phyloP scores from a whole-genome alignment of 2,113 vertebrate genomes.

The Brachionichthys hirsutus region DNA sequence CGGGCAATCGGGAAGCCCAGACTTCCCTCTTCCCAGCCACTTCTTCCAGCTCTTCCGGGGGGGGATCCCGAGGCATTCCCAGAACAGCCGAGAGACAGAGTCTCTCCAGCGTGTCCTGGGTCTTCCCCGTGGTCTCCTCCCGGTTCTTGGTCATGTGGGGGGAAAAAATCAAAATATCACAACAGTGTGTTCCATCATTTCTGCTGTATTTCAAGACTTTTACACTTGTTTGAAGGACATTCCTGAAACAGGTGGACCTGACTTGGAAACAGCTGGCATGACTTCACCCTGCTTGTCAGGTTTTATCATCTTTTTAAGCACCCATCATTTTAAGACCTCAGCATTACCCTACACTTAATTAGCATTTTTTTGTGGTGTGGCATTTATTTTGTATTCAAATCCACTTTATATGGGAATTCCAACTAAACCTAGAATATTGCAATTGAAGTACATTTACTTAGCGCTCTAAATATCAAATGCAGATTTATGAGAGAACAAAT shows the following conservation, averaged over 20 bases:
- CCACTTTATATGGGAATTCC: conserved; percentile 29
- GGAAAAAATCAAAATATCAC: conserved; percentile 32
- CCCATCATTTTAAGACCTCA: conserved; percentile 37
- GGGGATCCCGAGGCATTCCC: no score
- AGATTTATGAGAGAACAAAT: conserved; percentile 31
- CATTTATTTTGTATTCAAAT: conserved; percentile 36
- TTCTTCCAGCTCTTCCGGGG: no score
- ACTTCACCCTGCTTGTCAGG: conserved; percentile 49
- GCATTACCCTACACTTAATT: conserved; percentile 18
- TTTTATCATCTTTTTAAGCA: conserved; percentile 34
- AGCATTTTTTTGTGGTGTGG: conserved; percentile 41
- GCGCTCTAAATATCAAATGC: conserved; percentile 22
- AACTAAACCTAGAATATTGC: conserved; percentile 38
- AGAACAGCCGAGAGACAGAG: no score
- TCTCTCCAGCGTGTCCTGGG: no score
- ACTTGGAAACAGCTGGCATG: conserved; percentile 52
- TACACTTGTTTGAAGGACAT: conserved; percentile 46
- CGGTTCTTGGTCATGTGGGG: conserved; percentile 19
- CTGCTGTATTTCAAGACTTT: conserved; percentile 38
- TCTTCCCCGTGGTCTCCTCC: no score
- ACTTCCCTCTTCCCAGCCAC: no score
- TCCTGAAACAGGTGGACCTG: conserved; percentile 58
- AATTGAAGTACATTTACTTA: conserved; percentile 32
- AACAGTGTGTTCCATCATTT: conserved; percentile 22
- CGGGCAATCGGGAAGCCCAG: no score